Base-by-base conservation (phyloP, 2,113 vertebrate genomes). In the Grammomys surdaster region DNA sequence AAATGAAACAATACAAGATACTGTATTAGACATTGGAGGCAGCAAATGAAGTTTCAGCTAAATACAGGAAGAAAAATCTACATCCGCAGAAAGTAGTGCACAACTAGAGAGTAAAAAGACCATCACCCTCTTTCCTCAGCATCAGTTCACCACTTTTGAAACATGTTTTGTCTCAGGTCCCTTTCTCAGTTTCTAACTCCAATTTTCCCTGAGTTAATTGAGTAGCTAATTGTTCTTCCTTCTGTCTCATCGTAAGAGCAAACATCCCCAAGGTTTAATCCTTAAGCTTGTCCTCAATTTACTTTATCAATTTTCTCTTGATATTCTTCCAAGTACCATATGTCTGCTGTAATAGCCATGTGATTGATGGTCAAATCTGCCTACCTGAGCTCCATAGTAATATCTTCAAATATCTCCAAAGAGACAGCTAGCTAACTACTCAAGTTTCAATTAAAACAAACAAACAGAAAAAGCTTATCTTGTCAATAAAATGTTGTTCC, bases 401-500 rank as follows among this genome's bases (percentile, higher is more conserved):
- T 69, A 77, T 24, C 12, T 89, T 91, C 72, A 89, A 56, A 81
- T 76, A 69, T 89, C 40, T 46, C 58, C 24, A 46, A 28, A 93
- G 43, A 93, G 56, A 95, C 3, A 81, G 16, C 5, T 97, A 58
- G 87, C 54, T 90, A 54, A 93, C 10, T 9, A 75, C 81, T 91
- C 88, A 91, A 86, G 14, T 86, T 85, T 92, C 69, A 95, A 88
- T 76, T 93, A 90, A 81, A 87, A 88, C 33, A 54, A 67, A 90
- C 22, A 69, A 67, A 90, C 2, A 69, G 90, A 78, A 40, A 48
- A 69, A 87, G 89, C 26, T 92, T 89, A 77, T 26, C 16, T 65
- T 65, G 22, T 88, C 40, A 86, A 51, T 63, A 84, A 96, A 72
- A 54, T 82, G 2, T 40, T 72, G 13, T 89, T 82, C 16, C 36